These are phyloP conservation scores for Caerostris darwini DNA, from an alignment of 1,140 invertebrate species.

Conservation along the genomic window DNA sequence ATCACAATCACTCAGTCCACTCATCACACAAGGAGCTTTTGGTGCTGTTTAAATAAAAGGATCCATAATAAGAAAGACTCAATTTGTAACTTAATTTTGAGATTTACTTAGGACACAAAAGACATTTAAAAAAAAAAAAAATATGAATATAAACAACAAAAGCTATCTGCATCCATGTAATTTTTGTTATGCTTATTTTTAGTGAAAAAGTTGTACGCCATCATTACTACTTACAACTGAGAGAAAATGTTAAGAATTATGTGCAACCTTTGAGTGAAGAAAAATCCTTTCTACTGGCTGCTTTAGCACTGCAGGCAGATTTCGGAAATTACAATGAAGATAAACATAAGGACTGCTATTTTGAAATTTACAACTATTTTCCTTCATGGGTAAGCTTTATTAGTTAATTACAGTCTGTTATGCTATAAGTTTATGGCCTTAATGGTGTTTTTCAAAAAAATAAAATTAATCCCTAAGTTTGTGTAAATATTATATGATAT, in stretches of 20 bases:
- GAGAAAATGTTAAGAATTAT: slow-evolving; percentile 89
- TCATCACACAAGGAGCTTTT: no score
- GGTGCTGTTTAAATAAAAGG: no score
- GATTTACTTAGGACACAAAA: neutral
- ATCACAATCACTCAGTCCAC: no score
- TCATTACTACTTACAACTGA: slow-evolving; percentile 96
- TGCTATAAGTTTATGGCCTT: no score
- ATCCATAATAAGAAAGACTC: no score
- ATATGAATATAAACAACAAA: no score
- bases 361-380: slow-evolving; percentile 88
- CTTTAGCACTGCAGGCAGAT: slow-evolving; percentile 94
- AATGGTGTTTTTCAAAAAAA: no score
- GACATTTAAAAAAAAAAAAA: neutral
- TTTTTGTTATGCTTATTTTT: slow-evolving; percentile 79
- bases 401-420: no score
- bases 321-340: slow-evolving; percentile 87
- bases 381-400: slow-evolving; percentile 85
- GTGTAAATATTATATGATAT: no score
- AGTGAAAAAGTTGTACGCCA: slow-evolving; percentile 94
- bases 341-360: slow-evolving; percentile 83
- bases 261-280: slow-evolving; percentile 85
- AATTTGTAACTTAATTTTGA: slow-evolving; percentile 77
- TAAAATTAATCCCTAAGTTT: no score
- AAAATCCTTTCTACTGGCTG: slow-evolving; percentile 90
- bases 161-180: no score